These are phyloP conservation scores for Bicyclus anynana DNA, from an alignment of 1,140 invertebrate genomes.

Conservation along the genomic window DNA sequence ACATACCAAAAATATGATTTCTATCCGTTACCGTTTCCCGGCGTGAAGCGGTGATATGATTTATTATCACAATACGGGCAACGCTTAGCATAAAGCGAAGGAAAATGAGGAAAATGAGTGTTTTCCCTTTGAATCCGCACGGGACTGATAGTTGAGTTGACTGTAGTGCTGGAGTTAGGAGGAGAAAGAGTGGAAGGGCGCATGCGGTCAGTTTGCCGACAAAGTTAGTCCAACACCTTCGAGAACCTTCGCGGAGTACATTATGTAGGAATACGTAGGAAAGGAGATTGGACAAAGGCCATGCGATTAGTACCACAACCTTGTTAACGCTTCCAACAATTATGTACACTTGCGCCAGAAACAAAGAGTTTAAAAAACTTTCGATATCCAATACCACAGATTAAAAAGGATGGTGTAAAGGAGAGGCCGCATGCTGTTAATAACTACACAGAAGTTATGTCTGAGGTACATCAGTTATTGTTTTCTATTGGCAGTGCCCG, in stretches of 20 bases:
- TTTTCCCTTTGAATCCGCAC: background rate
- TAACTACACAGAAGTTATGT: conserved; percentile 42
- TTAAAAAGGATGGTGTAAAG: conserved; percentile 41
- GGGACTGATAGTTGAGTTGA: conserved; percentile 4
- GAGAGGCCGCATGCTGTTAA: conserved; percentile 65
- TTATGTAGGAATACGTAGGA: conserved; percentile 37
- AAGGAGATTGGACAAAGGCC: conserved; percentile 41
- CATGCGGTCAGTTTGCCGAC: conserved; percentile 46
- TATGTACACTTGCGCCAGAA: background rate
- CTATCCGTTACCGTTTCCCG: conserved; percentile 42
- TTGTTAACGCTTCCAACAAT: conserved; percentile 46
- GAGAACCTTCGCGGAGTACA: conserved; percentile 13
- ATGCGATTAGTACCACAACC: conserved; percentile 50
- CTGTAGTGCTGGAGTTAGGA: conserved; percentile 35
- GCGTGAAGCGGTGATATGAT: conserved; percentile 63
- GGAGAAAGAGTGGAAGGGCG: conserved; percentile 46
- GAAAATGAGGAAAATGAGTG: conserved; percentile 1
- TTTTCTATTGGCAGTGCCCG: background rate
- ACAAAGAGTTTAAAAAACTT: background rate
- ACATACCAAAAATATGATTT: conserved; percentile 71
- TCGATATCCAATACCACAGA: conserved; percentile 36
- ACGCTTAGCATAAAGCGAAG: conserved; percentile 30
- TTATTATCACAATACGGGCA: conserved; percentile 54
- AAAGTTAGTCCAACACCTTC: conserved; percentile 49
- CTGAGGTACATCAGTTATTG: conserved; percentile 30